phyloP scores from a whole-genome alignment of 2,797 vertebrate genomes.

The Hydrophis major region DNA sequence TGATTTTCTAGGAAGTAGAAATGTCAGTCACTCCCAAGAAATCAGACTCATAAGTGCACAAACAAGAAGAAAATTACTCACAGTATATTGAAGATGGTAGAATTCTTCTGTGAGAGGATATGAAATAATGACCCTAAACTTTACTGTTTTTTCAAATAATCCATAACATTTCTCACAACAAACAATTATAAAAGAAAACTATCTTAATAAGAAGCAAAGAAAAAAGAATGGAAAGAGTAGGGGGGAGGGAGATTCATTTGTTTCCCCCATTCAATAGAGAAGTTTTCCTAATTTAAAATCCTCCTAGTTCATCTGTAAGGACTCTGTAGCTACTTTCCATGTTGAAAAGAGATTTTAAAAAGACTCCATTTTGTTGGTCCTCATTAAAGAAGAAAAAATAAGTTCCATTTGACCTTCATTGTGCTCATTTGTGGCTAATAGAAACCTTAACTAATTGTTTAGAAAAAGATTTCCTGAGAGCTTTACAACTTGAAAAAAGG shows the following conservation, averaged over 20 bases:
- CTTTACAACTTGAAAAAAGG: neutral
- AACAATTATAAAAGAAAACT: neutral
- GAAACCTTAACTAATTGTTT: neutral
- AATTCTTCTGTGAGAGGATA: neutral
- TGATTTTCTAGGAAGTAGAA: slow-evolving; percentile 2
- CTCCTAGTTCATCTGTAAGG: neutral
- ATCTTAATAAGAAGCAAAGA: neutral
- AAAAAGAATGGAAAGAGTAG: neutral
- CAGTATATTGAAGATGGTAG: neutral
- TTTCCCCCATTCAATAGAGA: neutral
- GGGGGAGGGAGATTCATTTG: neutral
- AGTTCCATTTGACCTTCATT: neutral
- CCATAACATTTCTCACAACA: slow-evolving; percentile 1
- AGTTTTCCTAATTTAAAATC: neutral
- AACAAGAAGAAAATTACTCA: neutral
- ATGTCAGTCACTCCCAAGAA: neutral
- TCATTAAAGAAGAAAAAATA: neutral
- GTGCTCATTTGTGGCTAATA: neutral
- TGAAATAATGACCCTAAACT: slow-evolving; percentile 1
- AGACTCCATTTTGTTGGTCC: neutral
- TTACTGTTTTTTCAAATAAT: slow-evolving; percentile 5
- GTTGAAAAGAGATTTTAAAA: neutral
- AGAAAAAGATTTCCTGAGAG: neutral
- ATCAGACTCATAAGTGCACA: slow-evolving; percentile 7
- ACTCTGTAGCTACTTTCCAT: neutral